Base-by-base conservation (phyloP, 2,888 invertebrate genomes). In the Loripinus fragilis region DNA sequence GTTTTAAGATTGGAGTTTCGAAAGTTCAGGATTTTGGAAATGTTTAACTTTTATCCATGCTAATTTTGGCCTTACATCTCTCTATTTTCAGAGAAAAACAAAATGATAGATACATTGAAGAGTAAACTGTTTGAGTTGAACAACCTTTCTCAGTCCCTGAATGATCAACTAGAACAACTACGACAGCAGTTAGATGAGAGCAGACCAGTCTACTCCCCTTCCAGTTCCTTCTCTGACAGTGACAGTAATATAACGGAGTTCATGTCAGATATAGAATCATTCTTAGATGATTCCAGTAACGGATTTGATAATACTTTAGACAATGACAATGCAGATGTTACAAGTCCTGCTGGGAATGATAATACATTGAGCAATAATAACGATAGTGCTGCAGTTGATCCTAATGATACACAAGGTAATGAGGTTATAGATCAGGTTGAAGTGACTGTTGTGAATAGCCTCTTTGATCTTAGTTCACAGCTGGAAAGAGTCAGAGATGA, bases 51-150 rank as follows among this genome's bases (percentile, higher is more conserved):
- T n/a, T n/a, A n/a, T n/a, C n/a, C n/a, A n/a, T n/a, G n/a, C n/a
- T n/a, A n/a, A n/a, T n/a, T n/a, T n/a, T n/a, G n/a, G n/a, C n/a
- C n/a, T n/a, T n/a, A n/a, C n/a, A n/a, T n/a, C n/a, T n/a, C n/a
- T n/a, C n/a, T n/a, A n/a, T 35, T 83, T 88, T 72, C 83, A 89
- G 89, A 86, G 65, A 85, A 85, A 75, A 83, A 85, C 74, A 73
- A 81, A 48, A 78, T 87, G 81, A 86, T 86, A 28, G 83, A 88
- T 41, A 82, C 81, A 42, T 77, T 88, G 66, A 83, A 86, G 69
- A 77, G 83, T n/a, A 85, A 86, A 65, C 72, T 88, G 25, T 81
- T 86, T 28, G 86, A 88, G 70, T 76, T 89, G 30, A 86, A 83
- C 68, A 81, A 80, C 10, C 68, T 86, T 28, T 85, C 87, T 12